A percentile compares a stretch with the other conserved stretches of the same genome.
Evolutionary conservation across 2,888 invertebrate species (phyloP).

Genomic region (Lepetodrilus schrolli): DNA sequence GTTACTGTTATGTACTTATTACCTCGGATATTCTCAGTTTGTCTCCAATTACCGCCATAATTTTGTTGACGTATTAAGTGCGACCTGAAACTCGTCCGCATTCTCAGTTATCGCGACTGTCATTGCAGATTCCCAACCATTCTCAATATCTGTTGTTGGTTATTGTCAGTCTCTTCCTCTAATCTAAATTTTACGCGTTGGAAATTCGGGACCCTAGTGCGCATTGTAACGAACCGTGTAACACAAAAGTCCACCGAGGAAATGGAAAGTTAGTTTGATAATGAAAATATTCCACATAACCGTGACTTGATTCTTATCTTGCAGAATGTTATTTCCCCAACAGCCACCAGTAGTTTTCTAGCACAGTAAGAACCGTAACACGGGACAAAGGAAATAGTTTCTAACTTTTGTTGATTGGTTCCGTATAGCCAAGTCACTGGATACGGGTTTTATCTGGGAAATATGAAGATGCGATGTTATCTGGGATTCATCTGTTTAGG

Average conservation of each 20-base stretch:
- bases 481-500: background rate
- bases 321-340: constrained; percentile 14
- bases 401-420: constrained; percentile 2
- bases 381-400: constrained; percentile 3
- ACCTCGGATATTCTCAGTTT: background rate
- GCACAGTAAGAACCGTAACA: background rate
- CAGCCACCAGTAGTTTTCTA: background rate
- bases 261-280: constrained; percentile 8
- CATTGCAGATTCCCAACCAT: background rate
- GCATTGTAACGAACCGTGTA: background rate
- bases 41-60: background rate
- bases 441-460: constrained; percentile 5
- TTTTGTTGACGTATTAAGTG: constrained; percentile 6
- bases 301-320: constrained; percentile 30
- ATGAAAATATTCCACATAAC: constrained; percentile 19
- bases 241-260: background rate
- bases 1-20: background rate
- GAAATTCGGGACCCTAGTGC: background rate
- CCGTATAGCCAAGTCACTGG: background rate
- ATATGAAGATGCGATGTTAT: constrained; percentile 22
- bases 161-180: background rate
- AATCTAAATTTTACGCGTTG: background rate
- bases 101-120: background rate
- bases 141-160: background rate
- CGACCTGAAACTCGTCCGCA: background rate